These are phyloP conservation scores for Subanguina moxae DNA, from an alignment of 1,140 invertebrate genomes.

Conservation along the genomic window DNA sequence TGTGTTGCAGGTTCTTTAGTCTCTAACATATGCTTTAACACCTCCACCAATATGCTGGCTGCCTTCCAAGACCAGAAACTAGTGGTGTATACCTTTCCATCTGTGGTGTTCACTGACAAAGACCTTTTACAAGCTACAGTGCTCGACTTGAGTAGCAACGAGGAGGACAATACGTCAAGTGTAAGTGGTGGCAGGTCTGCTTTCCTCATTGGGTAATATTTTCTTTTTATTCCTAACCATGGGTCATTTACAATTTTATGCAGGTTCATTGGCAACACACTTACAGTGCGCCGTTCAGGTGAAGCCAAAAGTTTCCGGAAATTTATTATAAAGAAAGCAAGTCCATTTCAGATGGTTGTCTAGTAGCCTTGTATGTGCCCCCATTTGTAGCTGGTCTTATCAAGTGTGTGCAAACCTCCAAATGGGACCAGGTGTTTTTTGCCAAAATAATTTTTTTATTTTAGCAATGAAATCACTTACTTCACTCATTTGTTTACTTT, in stretches of 20 bases:
- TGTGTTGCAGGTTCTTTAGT: conserved; percentile 73
- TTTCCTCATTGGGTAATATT: conserved; percentile 35
- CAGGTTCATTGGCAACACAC: conserved; percentile 74
- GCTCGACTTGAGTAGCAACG: conserved; percentile 62
- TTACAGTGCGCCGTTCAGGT: conserved; percentile 71
- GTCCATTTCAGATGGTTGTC: conserved; percentile 70
- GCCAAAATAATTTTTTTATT: conserved; percentile 68
- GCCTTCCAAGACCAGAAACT: conserved; percentile 76
- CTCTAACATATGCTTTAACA: conserved; percentile 76
- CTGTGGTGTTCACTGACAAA: conserved; percentile 71
- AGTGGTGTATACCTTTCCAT: conserved; percentile 80
- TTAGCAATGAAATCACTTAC: conserved; percentile 38
- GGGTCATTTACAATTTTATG: too few species aligned
- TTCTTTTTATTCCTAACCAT: too few species aligned
- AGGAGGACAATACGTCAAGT: conserved; percentile 11
- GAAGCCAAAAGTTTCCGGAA: too few species aligned
- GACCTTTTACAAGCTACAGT: conserved; percentile 69
- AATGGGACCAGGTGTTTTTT: conserved; percentile 76
- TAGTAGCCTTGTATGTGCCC: conserved; percentile 67
- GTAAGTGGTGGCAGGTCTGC: conserved; percentile 42
- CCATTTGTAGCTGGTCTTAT: conserved; percentile 70
- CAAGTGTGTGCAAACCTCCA: conserved; percentile 65
- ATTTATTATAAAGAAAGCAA: too few species aligned
- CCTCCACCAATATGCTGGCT: conserved; percentile 75
- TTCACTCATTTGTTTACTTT: conserved; percentile 22